Percentiles rank a stretch among this genome's conserved stretches.
These are phyloP conservation scores for Notospermus geniculatus DNA, from an alignment of 1,140 invertebrate species.

Conservation along the genomic window DNA sequence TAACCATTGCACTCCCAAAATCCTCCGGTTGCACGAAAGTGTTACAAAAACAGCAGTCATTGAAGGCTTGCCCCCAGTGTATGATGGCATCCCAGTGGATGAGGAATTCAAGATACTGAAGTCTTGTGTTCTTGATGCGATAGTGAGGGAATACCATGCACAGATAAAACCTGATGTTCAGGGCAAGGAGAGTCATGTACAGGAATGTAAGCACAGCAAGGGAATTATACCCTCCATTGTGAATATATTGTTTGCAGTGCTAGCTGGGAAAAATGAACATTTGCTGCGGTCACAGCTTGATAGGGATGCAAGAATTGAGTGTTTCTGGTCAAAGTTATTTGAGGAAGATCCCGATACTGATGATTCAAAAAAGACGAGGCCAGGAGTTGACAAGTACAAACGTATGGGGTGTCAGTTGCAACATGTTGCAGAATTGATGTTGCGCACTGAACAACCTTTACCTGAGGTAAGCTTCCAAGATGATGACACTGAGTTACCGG, in stretches of 20 bases:
- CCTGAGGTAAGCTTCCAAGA: constrained; percentile 27
- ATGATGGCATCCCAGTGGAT: constrained; percentile 13
- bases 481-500: not conserved
- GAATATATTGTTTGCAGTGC: constrained; percentile 14
- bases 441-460: constrained; percentile 29
- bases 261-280: constrained; percentile 26
- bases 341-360: not conserved
- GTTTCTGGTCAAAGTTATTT: constrained; percentile 29
- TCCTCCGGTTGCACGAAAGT: constrained; percentile 27
- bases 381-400: not conserved
- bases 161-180: constrained; percentile 24
- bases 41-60: constrained; percentile 36
- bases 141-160: constrained; percentile 17
- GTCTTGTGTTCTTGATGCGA: constrained; percentile 17
- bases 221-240: constrained; percentile 19
- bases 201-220: constrained; percentile 1
- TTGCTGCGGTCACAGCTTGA: constrained; percentile 31
- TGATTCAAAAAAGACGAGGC: constrained; percentile 10
- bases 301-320: constrained; percentile 32
- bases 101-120: constrained; percentile 14
- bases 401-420: constrained; percentile 13
- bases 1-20: constrained; percentile 7
- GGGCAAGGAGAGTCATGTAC: constrained; percentile 6
- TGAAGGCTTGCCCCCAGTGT: constrained; percentile 27
- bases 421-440: constrained; percentile 23